Conservation (phyloP, 2,888 invertebrate genomes). For the Hemaris fuciformis region DNA sequence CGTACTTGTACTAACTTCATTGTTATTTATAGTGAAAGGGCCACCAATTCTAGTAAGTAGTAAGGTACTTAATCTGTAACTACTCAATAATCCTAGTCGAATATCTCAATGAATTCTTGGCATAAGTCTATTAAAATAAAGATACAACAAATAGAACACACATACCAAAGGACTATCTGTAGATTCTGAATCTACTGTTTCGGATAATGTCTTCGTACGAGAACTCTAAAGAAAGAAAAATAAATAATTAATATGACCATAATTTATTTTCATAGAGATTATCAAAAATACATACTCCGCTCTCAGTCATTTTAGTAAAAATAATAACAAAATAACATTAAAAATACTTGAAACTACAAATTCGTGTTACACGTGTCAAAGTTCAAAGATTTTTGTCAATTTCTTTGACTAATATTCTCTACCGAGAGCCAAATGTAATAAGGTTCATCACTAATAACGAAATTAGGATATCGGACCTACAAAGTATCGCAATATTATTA, state of each 20-base stretch:
- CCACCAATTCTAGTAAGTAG: no score
- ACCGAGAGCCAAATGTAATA: no score
- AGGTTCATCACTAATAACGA: not conserved
- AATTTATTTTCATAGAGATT: not conserved
- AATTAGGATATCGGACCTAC: not conserved
- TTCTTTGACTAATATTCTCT: not conserved
- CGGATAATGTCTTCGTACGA: slow-evolving; percentile 50
- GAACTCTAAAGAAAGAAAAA: slow-evolving; percentile 47
- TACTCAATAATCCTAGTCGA: no score
- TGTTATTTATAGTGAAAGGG: no score
- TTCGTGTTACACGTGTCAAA: not conserved
- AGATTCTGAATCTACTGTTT: slow-evolving; percentile 44
- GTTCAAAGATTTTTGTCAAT: not conserved
- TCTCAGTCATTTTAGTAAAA: slow-evolving; percentile 56
- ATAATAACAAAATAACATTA: slow-evolving; percentile 21
- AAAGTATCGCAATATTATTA: no score
- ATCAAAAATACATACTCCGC: slow-evolving; percentile 43
- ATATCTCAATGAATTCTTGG: no score
- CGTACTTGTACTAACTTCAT: no score
- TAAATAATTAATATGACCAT: not conserved
- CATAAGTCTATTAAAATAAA: not conserved
- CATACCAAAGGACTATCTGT: slow-evolving; percentile 51
- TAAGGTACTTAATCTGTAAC: no score
- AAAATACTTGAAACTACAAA: slow-evolving; percentile 13
- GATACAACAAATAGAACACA: not conserved